Percentiles rank a stretch among this genome's conserved stretches.
Conservation (phyloP, 2,888 invertebrate genomes). For the Diplazon laetatorius region DNA sequence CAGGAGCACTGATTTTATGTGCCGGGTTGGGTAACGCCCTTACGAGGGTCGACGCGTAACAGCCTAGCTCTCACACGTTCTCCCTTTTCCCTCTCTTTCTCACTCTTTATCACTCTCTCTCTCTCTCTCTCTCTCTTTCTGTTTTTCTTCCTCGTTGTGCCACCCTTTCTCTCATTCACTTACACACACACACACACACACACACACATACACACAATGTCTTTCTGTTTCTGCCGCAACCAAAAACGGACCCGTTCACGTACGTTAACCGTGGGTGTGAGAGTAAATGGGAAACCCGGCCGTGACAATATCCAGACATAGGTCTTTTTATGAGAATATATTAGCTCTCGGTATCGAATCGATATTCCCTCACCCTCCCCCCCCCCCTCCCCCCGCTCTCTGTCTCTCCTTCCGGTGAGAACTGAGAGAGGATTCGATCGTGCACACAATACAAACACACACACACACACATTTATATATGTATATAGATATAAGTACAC, state of each 20-base stretch:
- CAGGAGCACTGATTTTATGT: conserved; percentile 62
- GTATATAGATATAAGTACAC: conserved; percentile 5
- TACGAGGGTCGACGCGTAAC: conserved; percentile 62
- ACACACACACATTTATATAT: background rate
- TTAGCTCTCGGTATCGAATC: conserved; percentile 66
- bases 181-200: no score
- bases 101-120: background rate
- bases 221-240: conserved; percentile 12
- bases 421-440: conserved; percentile 14
- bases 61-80: conserved; percentile 43
- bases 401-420: background rate
- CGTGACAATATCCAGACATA: conserved; percentile 65
- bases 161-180: background rate
- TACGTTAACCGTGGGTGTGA: conserved; percentile 56
- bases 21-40: conserved; percentile 61
- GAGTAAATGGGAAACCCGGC: conserved; percentile 66
- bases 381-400: background rate
- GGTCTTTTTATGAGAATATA: conserved; percentile 67
- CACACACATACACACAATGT: background rate
- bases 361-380: conserved; percentile 57
- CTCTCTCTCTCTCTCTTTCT: conserved; percentile 1
- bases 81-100: conserved; percentile 2
- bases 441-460: background rate
- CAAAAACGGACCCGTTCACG: conserved; percentile 50
- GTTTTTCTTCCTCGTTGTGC: no score